Percentiles rank a stretch among this genome's conserved stretches.
phyloP scores from a whole-genome alignment of 2,797 vertebrate species.

The Taenioides sp. region DNA sequence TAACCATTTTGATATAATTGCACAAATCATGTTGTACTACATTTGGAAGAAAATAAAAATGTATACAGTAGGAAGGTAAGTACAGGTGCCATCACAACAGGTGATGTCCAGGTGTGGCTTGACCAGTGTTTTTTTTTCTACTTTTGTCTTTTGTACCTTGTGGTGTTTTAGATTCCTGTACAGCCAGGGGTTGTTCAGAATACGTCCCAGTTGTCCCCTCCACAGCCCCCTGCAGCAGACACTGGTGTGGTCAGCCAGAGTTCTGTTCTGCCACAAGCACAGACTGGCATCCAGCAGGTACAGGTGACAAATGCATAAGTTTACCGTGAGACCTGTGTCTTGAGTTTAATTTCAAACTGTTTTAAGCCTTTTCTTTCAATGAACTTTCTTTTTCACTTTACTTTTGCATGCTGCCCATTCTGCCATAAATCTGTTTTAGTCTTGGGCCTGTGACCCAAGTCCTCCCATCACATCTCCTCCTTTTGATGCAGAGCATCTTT shows the following conservation, averaged over 20 bases:
- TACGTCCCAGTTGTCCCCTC: constrained; percentile 54
- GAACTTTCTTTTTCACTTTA: constrained; percentile 28
- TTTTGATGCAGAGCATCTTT: constrained; percentile 81
- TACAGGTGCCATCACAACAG: constrained; percentile 5
- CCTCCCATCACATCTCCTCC: constrained; percentile 80
- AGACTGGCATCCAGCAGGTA: constrained; percentile 76
- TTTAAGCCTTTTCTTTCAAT: constrained; percentile 32
- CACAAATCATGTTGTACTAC: not conserved
- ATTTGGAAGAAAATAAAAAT: not conserved
- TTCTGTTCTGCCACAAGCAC: constrained; percentile 49
- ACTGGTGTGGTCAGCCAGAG: constrained; percentile 48
- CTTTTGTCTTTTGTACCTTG: constrained; percentile 1
- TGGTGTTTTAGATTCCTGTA: constrained; percentile 40
- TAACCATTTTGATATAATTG: not conserved
- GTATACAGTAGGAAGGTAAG: constrained; percentile 39
- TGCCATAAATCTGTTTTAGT: constrained; percentile 77
- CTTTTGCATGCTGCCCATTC: constrained; percentile 68
- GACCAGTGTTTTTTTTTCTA: not conserved
- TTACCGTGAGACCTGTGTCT: not conserved
- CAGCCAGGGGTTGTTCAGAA: constrained; percentile 62
- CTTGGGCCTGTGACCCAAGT: constrained; percentile 77
- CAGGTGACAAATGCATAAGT: constrained; percentile 77
- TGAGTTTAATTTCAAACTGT: not conserved
- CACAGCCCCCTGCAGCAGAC: constrained; percentile 64
- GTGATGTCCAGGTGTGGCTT: constrained; percentile 3